Conservation (phyloP, 2,888 invertebrate genomes). For the Theretra japonica region DNA sequence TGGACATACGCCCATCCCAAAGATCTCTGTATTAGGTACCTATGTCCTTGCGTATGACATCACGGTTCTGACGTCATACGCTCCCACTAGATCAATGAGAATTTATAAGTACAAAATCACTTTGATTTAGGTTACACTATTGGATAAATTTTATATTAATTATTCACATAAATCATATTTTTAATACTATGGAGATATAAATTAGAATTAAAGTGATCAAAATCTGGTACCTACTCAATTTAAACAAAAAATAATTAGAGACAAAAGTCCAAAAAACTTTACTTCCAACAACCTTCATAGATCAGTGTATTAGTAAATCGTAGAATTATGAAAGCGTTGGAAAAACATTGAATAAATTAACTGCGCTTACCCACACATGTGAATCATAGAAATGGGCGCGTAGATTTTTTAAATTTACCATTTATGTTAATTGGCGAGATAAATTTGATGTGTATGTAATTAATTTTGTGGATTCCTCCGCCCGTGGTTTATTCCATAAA, state of each 20-base stretch:
- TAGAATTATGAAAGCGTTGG: constrained; percentile 19
- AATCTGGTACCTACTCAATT: neutral
- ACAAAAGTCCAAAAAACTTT: neutral
- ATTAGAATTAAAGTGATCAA: too few relatives aligned
- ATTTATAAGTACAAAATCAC: too few relatives aligned
- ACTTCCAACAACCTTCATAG: constrained; percentile 18
- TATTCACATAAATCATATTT: too few relatives aligned
- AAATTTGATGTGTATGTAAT: constrained; percentile 20
- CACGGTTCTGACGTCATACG: too few relatives aligned
- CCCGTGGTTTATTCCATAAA: neutral
- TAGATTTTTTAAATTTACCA: constrained; percentile 15
- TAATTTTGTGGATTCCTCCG: constrained; percentile 1
- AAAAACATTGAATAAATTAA: constrained; percentile 18
- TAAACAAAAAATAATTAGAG: neutral
- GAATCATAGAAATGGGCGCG: neutral
- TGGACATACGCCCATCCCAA: too few relatives aligned
- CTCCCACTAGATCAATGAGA: too few relatives aligned
- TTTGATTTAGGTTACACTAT: neutral
- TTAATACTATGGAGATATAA: too few relatives aligned
- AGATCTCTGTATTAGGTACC: too few relatives aligned
- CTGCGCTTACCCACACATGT: neutral
- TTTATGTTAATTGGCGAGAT: constrained; percentile 23
- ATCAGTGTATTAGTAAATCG: constrained; percentile 30
- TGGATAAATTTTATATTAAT: too few relatives aligned
- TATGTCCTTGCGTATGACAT: too few relatives aligned